A percentile compares a stretch with the other conserved stretches of the same genome.
These are phyloP conservation scores for Mycetomoellerius zeteki DNA, from an alignment of 1,140 invertebrate genomes.

Conservation along the genomic window DNA sequence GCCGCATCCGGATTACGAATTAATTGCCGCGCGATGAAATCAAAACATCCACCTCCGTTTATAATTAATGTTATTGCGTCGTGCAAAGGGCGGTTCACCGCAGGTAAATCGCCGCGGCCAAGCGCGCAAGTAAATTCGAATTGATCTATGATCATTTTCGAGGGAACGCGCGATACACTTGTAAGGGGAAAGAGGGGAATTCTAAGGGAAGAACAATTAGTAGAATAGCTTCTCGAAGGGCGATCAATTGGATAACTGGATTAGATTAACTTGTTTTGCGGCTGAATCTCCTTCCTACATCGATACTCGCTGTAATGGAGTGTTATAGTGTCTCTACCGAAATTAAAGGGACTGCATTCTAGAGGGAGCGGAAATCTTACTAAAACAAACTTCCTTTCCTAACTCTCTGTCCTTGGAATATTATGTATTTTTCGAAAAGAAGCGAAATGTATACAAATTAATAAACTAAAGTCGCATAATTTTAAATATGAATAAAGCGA, in stretches of 20 bases:
- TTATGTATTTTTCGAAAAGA: not conserved
- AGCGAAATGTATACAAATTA: not conserved
- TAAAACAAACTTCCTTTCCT: not conserved
- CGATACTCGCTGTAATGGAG: slow-evolving; percentile 68
- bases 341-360: slow-evolving; percentile 71
- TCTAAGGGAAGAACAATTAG: slow-evolving; percentile 80
- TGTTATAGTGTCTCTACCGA: slow-evolving; percentile 6
- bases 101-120: slow-evolving; percentile 74
- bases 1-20: slow-evolving; percentile 77
- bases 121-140: slow-evolving; percentile 71
- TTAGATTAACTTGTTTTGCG: slow-evolving; percentile 83
- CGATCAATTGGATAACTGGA: slow-evolving; percentile 82
- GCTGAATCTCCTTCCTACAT: slow-evolving; percentile 73
- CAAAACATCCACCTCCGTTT: slow-evolving; percentile 76
- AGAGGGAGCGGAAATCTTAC: slow-evolving; percentile 5
- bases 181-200: not conserved
- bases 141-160: slow-evolving; percentile 71
- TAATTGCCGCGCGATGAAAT: slow-evolving; percentile 76
- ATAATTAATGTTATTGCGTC: slow-evolving; percentile 77
- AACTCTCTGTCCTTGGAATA: not conserved
- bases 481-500: not conserved
- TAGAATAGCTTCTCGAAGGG: slow-evolving; percentile 81
- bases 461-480: not conserved
- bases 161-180: not conserved
- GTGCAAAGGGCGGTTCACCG: slow-evolving; percentile 76